Evolutionary conservation across 2,797 vertebrate genomes (phyloP), one percentile per base, ranked within the genome.

Genomic region (Lepilemur ruficaudatus): DNA sequence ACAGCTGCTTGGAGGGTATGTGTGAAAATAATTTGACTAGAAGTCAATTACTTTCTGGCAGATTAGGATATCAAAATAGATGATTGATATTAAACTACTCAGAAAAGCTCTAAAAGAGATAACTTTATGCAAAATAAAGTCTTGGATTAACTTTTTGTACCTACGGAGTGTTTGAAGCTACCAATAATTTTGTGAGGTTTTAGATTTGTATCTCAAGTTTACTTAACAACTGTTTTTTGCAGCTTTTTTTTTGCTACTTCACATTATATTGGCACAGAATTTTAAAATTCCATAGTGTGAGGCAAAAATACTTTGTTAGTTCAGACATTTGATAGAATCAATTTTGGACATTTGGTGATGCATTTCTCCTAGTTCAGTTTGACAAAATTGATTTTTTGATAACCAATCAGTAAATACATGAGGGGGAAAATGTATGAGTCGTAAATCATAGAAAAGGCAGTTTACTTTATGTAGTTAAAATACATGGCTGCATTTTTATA

Each of bases 1-100:
- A 85, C 25, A 80, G 32, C 73, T 88, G 43, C 89, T 67, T 70
- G 30, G 6, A 6, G 52, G 61, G 14, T 72, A 0, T 1, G 7
- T 91, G 22, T 92, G 94, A 96, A 96, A 43, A n/a, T 91, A 73
- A 59, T n/a, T 23, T 78, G 52, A 25, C 9, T 85, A 57, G 55
- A 90, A 87, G 0, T 94, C 55, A 57, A 25, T 97, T 28, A 95
- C 11, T 93, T 78, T 79, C 72, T 95, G 72, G 89, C 18, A 84
- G 61, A 76, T 82, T 85, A 96, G 83, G 22, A 57, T 61, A 65
- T 10, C 50, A 88, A 85, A 82, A 59, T 32, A 32, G 30, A 83
- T 46, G 48, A 70, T 75, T 76, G 23, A 55, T 85, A 75, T 59
- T 75, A 50, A 95, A 70, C 18, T 73, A 81, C 35, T 75, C 61